These are phyloP conservation scores for Heliconius ethilla DNA, from an alignment of 2,888 invertebrate species.

Conservation along the genomic window DNA sequence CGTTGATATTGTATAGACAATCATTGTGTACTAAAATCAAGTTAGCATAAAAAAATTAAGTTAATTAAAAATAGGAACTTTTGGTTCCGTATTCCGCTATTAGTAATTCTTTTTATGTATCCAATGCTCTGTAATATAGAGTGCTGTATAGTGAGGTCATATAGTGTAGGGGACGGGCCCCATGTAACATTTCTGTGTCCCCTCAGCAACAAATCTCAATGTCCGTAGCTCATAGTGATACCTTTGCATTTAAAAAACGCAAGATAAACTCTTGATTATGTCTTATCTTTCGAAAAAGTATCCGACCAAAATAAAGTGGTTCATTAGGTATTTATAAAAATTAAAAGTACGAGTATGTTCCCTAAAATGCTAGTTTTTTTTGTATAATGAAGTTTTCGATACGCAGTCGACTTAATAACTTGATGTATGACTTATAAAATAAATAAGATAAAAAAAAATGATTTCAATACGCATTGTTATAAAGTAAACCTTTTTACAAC, in stretches of 20 bases:
- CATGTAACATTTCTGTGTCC: slow-evolving; percentile 11
- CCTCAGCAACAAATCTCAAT: slow-evolving; percentile 19
- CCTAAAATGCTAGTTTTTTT: background rate
- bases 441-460: too few species aligned
- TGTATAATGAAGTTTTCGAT: too few species aligned
- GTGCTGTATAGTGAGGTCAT: background rate
- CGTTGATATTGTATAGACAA: too few species aligned
- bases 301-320: background rate
- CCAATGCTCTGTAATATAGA: background rate
- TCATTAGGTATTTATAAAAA: background rate
- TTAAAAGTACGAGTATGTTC: background rate
- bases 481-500: too few species aligned
- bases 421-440: too few species aligned
- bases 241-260: background rate
- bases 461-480: too few species aligned
- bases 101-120: background rate
- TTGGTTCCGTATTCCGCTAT: too few species aligned
- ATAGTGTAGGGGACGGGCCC: slow-evolving; percentile 16
- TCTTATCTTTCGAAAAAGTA: background rate
- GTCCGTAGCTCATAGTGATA: slow-evolving; percentile 6
- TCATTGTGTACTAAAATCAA: too few species aligned
- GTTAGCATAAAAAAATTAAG: too few species aligned
- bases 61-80: too few species aligned
- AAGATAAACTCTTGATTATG: background rate
- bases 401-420: too few species aligned